These are phyloP conservation scores for Ursus arctos DNA, from an alignment of 2,113 vertebrate genomes.

Conservation along the genomic window DNA sequence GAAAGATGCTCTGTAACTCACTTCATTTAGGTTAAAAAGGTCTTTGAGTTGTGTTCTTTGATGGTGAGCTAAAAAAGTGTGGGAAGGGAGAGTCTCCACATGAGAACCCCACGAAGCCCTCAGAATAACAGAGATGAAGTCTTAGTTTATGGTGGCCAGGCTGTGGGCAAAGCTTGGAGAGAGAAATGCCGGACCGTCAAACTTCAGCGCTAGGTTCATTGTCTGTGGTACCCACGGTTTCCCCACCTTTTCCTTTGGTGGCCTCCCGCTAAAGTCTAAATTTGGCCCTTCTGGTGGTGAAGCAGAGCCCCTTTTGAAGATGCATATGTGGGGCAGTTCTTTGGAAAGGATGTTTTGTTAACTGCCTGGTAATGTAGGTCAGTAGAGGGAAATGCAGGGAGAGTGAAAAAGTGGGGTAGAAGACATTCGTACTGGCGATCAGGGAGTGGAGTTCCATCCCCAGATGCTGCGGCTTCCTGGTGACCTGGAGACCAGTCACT, in stretches of 20 bases:
- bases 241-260: neutral
- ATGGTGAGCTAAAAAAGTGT: neutral
- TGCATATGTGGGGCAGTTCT: neutral
- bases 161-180: neutral
- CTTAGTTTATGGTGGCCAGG: neutral
- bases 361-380: neutral
- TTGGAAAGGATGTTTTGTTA: conserved; percentile 16
- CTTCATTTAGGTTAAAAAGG: neutral
- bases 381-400: neutral
- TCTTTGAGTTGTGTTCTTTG: neutral
- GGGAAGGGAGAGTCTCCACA: neutral
- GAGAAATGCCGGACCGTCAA: neutral
- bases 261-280: neutral
- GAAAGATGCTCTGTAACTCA: neutral
- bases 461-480: neutral
- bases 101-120: neutral
- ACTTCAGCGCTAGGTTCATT: neutral
- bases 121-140: neutral
- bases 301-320: conserved; percentile 33
- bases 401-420: neutral
- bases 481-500: neutral
- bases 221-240: neutral
- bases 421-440: neutral
- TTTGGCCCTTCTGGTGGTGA: neutral
- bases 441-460: neutral